These are phyloP conservation scores for Microhierax caerulescens DNA, from an alignment of 2,797 vertebrate genomes.

Conservation along the genomic window DNA sequence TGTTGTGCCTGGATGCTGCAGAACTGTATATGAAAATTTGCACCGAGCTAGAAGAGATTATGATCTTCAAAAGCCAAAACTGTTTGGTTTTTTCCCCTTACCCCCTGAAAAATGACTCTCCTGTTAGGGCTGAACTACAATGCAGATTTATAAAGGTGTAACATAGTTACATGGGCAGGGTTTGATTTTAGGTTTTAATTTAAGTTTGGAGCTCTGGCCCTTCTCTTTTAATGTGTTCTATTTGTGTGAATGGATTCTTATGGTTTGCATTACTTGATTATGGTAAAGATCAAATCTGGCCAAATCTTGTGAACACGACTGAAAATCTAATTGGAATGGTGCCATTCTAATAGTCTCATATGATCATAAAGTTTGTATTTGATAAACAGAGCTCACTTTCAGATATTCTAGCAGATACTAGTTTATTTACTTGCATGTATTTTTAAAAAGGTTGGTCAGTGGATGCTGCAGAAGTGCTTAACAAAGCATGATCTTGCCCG, in stretches of 20 bases:
- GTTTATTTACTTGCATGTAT: not conserved
- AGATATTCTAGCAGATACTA: not conserved
- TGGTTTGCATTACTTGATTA: not conserved
- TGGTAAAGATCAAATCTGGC: not conserved
- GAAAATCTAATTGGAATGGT: not conserved
- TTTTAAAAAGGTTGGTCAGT: not conserved
- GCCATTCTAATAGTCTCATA: not conserved
- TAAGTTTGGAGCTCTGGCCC: not conserved
- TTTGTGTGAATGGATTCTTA: not conserved
- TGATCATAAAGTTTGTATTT: not conserved
- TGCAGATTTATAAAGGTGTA: not conserved
- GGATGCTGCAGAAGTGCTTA: not conserved
- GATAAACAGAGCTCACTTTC: not conserved
- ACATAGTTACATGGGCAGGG: rapidly evolving
- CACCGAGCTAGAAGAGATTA: not conserved
- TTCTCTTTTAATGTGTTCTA: rapidly evolving
- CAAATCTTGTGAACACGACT: not conserved
- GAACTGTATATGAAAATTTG: not conserved
- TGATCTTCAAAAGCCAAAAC: not conserved
- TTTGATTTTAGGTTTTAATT: not conserved
- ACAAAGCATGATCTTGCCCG: constrained; percentile 19
- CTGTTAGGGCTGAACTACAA: not conserved
- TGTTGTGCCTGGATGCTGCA: not conserved
- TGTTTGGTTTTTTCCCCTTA: not conserved
- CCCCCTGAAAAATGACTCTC: not conserved